phyloP scores from a whole-genome alignment of 2,888 invertebrate species.

The Trissoscelio sp. region DNA sequence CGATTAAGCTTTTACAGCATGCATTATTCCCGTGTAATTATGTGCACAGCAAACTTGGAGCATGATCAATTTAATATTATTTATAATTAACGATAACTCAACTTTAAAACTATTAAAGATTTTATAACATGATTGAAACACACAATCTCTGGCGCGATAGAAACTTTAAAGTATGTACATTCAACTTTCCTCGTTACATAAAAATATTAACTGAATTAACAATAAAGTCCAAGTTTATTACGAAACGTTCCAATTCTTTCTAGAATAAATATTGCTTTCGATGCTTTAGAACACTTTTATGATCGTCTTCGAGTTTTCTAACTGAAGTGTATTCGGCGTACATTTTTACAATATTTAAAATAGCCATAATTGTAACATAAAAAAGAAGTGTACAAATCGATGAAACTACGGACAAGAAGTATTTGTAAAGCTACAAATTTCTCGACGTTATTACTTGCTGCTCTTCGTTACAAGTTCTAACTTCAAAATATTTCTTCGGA shows the following conservation, averaged over 20 bases:
- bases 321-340: no score
- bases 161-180: neutral
- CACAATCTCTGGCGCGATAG: neutral
- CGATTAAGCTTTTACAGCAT: neutral
- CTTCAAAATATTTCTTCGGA: slow-evolving; percentile 22
- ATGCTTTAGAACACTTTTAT: slow-evolving; percentile 30
- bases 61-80: neutral
- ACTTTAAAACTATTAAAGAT: neutral
- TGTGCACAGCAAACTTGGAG: neutral
- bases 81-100: slow-evolving; percentile 10
- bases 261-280: slow-evolving; percentile 17
- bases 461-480: slow-evolving; percentile 8
- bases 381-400: no score
- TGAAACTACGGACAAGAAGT: no score
- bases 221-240: slow-evolving; percentile 33
- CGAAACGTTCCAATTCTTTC: slow-evolving; percentile 4
- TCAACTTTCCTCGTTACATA: slow-evolving; percentile 19
- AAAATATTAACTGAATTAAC: slow-evolving; percentile 39
- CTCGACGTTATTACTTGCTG: neutral
- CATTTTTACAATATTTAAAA: no score
- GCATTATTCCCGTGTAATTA: slow-evolving; percentile 11
- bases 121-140: neutral
- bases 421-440: slow-evolving; percentile 17
- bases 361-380: no score
- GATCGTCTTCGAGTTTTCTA: slow-evolving; percentile 22